A percentile compares a stretch with the other conserved stretches of the same genome.
Evolutionary conservation across 2,113 vertebrate species (phyloP).

Genomic region (Peucedramus taeniatus): DNA sequence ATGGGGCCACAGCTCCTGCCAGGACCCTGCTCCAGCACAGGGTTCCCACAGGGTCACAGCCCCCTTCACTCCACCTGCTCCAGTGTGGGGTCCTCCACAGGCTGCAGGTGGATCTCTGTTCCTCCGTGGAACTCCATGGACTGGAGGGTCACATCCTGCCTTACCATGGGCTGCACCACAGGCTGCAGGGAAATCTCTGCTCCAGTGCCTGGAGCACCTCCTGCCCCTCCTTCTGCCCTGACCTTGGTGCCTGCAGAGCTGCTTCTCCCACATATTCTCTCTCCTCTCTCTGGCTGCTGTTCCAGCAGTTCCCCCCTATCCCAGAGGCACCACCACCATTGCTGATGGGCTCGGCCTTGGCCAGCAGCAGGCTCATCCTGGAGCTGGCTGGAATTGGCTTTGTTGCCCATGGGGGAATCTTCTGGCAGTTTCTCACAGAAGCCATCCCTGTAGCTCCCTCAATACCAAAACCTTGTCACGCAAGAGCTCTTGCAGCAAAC

Average conservation of each 20-base stretch:
- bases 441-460: too few species aligned
- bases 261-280: rapidly evolving
- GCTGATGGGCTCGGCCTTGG: neutral
- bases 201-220: rapidly evolving
- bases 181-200: neutral
- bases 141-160: neutral
- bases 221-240: rapidly evolving
- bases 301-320: neutral
- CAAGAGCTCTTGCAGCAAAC: neutral
- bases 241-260: neutral
- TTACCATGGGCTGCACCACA: rapidly evolving
- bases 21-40: neutral
- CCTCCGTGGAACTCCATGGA: neutral
- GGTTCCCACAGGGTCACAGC: neutral
- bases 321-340: neutral
- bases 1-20: neutral
- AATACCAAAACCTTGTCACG: neutral
- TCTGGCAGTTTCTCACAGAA: neutral
- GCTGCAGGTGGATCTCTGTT: neutral
- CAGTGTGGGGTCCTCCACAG: neutral
- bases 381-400: neutral
- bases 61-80: neutral
- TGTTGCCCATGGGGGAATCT: neutral
- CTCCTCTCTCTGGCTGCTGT: neutral
- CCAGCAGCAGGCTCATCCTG: neutral